phyloP scores from a whole-genome alignment of 2,113 vertebrate species.

The Pipra filicauda region DNA sequence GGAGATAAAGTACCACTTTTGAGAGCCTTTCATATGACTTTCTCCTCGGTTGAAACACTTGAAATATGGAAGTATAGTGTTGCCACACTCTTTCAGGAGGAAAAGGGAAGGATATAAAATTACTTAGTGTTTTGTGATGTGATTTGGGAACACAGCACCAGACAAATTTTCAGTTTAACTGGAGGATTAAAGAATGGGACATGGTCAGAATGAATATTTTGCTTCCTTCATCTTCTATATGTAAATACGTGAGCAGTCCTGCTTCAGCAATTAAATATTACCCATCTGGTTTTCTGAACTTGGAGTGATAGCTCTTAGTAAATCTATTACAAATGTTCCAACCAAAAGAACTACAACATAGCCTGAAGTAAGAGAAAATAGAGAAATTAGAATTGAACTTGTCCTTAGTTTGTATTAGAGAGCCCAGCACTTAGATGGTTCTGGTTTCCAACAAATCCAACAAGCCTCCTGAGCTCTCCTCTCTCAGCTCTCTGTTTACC shows the following conservation, averaged over 20 bases:
- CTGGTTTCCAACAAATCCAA: not conserved
- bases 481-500: not conserved
- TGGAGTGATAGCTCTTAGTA: conserved; percentile 18
- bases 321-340: conserved; percentile 25
- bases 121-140: conserved; percentile 2
- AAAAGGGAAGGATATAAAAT: not conserved
- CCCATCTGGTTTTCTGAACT: conserved; percentile 22
- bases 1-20: conserved; percentile 37
- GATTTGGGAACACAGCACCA: not conserved
- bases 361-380: not conserved
- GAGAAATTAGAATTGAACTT: conserved; percentile 16
- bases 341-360: not conserved
- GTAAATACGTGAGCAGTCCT: not conserved
- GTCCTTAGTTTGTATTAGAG: not conserved
- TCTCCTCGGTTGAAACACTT: conserved; percentile 27
- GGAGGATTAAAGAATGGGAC: conserved; percentile 12
- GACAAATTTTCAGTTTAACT: not conserved
- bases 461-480: not conserved
- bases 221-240: not conserved
- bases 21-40: conserved; percentile 34
- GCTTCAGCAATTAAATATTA: conserved; percentile 18
- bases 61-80: not conserved
- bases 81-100: not conserved
- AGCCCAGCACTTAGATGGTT: not conserved
- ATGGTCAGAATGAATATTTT: not conserved